phyloP scores from a whole-genome alignment of 2,113 vertebrate genomes.

The Zosterops pallidus region DNA sequence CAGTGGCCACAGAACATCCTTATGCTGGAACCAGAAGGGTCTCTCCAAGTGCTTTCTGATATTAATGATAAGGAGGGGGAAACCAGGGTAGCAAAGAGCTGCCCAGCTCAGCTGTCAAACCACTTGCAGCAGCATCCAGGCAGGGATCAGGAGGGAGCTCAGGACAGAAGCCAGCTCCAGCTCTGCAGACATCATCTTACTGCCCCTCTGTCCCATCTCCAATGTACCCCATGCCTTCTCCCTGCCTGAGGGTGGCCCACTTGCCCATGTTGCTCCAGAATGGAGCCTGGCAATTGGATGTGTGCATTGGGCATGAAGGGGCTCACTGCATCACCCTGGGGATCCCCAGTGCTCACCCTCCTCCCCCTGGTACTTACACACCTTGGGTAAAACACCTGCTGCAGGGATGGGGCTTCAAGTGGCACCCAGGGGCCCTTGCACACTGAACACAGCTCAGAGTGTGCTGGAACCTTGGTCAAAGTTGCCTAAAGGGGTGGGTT shows the following conservation, averaged over 20 bases:
- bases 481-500: background rate
- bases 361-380: background rate
- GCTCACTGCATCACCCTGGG: fast-evolving
- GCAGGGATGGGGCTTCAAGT: background rate
- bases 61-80: background rate
- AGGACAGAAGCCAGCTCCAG: background rate
- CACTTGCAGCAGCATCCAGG: background rate
- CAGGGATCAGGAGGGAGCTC: background rate
- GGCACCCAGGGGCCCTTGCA: background rate
- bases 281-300: background rate
- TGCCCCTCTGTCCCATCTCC: background rate
- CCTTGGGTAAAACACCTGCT: background rate
- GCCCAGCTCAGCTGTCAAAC: background rate
- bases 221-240: background rate
- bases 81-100: background rate
- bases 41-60: background rate
- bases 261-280: background rate
- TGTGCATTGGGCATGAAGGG: background rate
- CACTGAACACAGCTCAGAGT: background rate
- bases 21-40: background rate
- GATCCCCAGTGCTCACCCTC: background rate
- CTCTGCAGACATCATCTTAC: background rate
- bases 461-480: background rate
- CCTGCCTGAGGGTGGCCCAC: background rate
- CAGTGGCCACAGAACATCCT: background rate